A percentile compares a stretch with the other conserved stretches of the same genome.
These are phyloP conservation scores for Morpho helenor DNA, from an alignment of 2,888 invertebrate genomes.

Conservation along the genomic window DNA sequence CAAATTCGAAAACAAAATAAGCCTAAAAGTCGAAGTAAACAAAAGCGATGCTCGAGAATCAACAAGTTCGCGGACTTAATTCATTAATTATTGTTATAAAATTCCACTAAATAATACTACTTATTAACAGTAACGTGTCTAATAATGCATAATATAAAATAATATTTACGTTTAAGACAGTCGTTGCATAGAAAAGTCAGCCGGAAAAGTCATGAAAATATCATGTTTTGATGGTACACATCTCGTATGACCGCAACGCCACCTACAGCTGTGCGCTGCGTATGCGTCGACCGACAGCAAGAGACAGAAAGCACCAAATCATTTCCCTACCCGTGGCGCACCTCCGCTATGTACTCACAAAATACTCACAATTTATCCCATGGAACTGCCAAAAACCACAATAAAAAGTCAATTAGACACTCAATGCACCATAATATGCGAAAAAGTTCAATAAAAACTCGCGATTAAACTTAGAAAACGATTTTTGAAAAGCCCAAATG, in stretches of 20 bases:
- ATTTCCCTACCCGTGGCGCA: conserved; percentile 80
- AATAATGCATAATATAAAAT: conserved; percentile 28
- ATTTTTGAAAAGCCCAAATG: conserved; percentile 79
- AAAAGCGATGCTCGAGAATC: conserved; percentile 53
- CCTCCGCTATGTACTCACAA: conserved; percentile 75
- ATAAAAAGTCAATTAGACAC: conserved; percentile 72
- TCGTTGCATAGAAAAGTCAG: conserved; percentile 59
- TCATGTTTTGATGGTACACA: conserved; percentile 64
- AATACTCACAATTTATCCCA: conserved; percentile 75
- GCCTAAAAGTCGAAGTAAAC: conserved; percentile 56
- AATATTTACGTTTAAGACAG: conserved; percentile 45
- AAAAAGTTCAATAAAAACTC: conserved; percentile 79
- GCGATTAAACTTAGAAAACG: conserved; percentile 78
- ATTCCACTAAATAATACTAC: conserved; percentile 25
- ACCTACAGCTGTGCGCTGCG: conserved; percentile 79
- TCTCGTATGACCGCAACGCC: conserved; percentile 71
- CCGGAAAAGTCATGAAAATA: conserved; percentile 78
- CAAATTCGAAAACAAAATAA: conserved; percentile 48
- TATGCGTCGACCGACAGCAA: conserved; percentile 65
- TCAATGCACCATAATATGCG: conserved; percentile 76
- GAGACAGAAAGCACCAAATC: conserved; percentile 79
- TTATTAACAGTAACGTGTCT: conserved; percentile 23
- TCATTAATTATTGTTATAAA: conserved; percentile 39
- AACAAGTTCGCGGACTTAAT: conserved; percentile 63
- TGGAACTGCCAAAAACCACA: conserved; percentile 72